A percentile compares a stretch with the other conserved stretches of the same genome.
Evolutionary conservation across 2,113 vertebrate species (phyloP).

Genomic region (Neodon shergylaensis): DNA sequence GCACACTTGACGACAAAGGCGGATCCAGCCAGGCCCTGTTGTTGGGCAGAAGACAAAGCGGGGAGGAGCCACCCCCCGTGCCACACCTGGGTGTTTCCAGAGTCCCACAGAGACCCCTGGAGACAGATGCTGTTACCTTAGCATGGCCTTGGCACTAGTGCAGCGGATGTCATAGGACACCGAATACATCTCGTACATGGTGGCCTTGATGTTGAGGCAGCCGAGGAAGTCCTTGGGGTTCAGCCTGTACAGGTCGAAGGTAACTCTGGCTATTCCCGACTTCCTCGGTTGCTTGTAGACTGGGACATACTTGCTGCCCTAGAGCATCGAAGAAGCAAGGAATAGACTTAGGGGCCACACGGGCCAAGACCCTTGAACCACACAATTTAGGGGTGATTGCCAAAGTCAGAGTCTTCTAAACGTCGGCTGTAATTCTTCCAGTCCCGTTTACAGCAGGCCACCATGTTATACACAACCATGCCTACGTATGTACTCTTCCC

Average conservation of each 20-base stretch:
- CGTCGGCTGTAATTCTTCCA: neutral
- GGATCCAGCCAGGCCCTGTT: neutral
- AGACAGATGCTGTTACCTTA: constrained; percentile 83
- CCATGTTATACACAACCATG: rapidly evolving
- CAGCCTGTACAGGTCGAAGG: constrained; percentile 90
- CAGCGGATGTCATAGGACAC: constrained; percentile 90
- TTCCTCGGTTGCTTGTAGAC: constrained; percentile 81
- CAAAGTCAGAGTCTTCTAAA: neutral
- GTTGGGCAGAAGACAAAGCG: neutral
- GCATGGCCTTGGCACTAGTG: constrained; percentile 84
- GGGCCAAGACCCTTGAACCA: neutral
- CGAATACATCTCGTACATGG: constrained; percentile 90
- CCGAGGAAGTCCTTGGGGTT: constrained; percentile 91
- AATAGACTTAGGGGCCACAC: too few species aligned
- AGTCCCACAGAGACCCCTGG: too few species aligned
- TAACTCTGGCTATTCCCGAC: constrained; percentile 90
- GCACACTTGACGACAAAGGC: too few species aligned
- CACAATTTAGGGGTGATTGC: neutral
- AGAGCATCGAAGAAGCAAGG: neutral
- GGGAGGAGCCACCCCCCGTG: rapidly evolving
- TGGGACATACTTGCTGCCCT: constrained; percentile 72
- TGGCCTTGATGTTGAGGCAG: constrained; percentile 89
- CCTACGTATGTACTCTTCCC: neutral
- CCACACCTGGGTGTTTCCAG: neutral
- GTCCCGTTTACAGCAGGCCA: neutral